phyloP scores from a whole-genome alignment of 2,113 vertebrate genomes.

The Plecturocebus donacophilus region DNA sequence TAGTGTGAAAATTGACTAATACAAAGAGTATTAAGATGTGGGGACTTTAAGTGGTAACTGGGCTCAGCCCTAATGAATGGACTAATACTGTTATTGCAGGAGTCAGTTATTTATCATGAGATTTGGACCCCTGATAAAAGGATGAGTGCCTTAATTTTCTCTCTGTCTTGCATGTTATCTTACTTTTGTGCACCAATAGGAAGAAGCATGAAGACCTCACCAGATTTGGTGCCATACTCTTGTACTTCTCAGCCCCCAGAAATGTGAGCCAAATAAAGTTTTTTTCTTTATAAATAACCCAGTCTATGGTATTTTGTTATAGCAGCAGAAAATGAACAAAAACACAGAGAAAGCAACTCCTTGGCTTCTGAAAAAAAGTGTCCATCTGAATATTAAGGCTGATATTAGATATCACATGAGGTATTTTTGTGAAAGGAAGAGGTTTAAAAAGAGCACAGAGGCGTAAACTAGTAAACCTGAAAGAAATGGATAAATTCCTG shows the following conservation, averaged over 20 bases:
- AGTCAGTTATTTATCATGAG: background rate
- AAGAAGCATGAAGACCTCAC: background rate
- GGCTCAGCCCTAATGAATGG: background rate
- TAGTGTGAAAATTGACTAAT: too few relatives aligned
- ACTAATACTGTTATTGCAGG: background rate
- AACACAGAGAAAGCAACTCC: background rate
- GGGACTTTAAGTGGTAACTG: background rate
- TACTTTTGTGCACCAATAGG: background rate
- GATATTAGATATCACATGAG: background rate
- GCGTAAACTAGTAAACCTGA: background rate
- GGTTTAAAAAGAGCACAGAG: background rate
- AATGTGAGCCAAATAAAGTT: background rate
- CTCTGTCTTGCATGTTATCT: background rate
- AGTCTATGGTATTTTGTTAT: background rate
- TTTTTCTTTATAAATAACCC: background rate
- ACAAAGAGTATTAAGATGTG: background rate
- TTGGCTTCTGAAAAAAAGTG: background rate
- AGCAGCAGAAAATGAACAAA: background rate
- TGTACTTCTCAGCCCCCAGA: background rate
- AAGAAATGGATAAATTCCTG: too few relatives aligned
- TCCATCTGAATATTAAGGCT: background rate
- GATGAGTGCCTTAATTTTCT: background rate
- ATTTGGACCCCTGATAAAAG: background rate
- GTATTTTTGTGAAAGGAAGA: background rate
- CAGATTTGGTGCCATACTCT: background rate